Evolutionary conservation across 2,113 vertebrate genomes (phyloP).

Genomic region (Microtus montanus): DNA sequence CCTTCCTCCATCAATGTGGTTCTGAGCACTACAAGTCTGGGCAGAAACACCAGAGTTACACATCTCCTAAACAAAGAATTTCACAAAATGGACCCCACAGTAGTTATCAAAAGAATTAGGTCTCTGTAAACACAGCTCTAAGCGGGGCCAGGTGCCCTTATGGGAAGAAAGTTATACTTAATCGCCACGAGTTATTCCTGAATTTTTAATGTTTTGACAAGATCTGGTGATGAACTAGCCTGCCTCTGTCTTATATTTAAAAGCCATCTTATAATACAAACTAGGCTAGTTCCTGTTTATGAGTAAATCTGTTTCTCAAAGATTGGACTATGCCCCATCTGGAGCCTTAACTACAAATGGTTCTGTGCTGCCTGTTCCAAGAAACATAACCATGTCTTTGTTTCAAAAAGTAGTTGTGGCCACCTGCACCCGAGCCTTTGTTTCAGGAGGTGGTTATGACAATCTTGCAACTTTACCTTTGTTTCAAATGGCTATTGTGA

Average conservation of each 20-base stretch:
- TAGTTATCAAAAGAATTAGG: neutral
- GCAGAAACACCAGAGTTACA: neutral
- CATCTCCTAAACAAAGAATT: neutral
- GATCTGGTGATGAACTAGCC: neutral
- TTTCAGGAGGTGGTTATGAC: neutral
- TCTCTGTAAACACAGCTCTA: neutral
- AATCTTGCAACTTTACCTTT: neutral
- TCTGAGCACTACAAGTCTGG: neutral
- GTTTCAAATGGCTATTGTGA: neutral
- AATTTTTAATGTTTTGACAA: neutral
- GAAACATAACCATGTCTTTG: neutral
- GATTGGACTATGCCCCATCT: neutral
- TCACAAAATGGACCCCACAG: neutral
- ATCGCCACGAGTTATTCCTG: neutral
- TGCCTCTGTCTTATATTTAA: neutral
- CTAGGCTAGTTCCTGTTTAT: neutral
- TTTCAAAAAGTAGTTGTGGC: neutral
- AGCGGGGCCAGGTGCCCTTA: neutral
- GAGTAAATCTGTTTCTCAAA: neutral
- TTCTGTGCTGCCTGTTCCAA: neutral
- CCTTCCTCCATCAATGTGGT: too few species aligned
- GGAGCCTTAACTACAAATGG: neutral
- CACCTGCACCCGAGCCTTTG: neutral
- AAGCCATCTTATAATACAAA: neutral
- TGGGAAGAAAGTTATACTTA: neutral